Evolutionary conservation across 2,113 vertebrate genomes (phyloP), one percentile per base, ranked within the genome.

Genomic region (Jacana jacana): DNA sequence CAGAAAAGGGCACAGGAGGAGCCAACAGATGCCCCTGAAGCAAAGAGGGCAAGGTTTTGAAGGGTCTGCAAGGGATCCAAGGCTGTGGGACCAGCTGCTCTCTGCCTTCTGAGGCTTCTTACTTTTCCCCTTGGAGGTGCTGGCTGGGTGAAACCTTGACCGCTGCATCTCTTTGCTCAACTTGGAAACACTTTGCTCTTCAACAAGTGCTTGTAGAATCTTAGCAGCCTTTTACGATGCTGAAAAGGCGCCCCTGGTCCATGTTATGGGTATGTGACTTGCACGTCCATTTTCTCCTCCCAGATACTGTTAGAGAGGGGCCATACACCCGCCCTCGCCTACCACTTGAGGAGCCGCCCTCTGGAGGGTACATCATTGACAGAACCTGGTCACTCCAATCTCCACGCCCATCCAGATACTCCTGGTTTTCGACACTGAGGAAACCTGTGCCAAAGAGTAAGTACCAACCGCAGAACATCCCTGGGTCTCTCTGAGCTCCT

Each of bases 391-490:
- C n/a, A n/a, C n/a, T n/a, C n/a, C n/a, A n/a, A n/a, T n/a, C n/a
- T n/a, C n/a, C n/a, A n/a, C n/a, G n/a, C n/a, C n/a, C n/a, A n/a
- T n/a, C n/a, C n/a, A n/a, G n/a, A n/a, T n/a, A n/a, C n/a, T n/a
- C n/a, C n/a, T n/a, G n/a, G n/a, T n/a, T n/a, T n/a, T n/a, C n/a
- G n/a, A n/a, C n/a, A n/a, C n/a, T n/a, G n/a, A n/a, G n/a, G n/a
- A n/a, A n/a, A 24, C 98, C 99, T 71, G 99, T 99, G 97, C n/a
- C n/a, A n/a, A 99, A 99, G 98, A 99, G 99, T 99, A 96, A 99
- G 99, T 98, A 54, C 81, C 39, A 60, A 37, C 48, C 17, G 9
- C 33, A 58, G 55, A 23, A 17, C 31, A 5, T 13, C 51, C 5
- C 20, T 33, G 66, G 28, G 5, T 30, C 18, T 79, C 54, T 54